phyloP scores from a whole-genome alignment of 2,113 vertebrate species.

The Cathartes aura region DNA sequence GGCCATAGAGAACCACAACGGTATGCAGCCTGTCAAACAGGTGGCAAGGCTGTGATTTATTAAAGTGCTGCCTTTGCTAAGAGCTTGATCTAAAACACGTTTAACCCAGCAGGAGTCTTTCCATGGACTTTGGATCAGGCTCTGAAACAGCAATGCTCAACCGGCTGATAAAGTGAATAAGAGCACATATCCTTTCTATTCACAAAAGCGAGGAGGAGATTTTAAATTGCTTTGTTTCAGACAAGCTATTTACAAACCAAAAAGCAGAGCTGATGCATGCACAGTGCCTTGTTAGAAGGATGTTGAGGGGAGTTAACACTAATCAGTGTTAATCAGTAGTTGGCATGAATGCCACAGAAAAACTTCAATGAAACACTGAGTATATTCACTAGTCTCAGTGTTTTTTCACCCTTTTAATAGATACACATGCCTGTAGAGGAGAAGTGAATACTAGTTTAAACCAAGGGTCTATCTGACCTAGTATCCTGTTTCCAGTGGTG shows the following conservation, averaged over 20 bases:
- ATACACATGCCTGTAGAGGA: neutral
- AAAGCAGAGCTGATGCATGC: neutral
- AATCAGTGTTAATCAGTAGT: neutral
- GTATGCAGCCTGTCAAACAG: neutral
- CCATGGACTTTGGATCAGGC: neutral
- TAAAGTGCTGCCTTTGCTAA: constrained; percentile 7
- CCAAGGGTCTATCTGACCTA: neutral
- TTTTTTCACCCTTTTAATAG: neutral
- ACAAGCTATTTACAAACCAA: neutral
- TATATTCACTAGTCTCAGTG: neutral
- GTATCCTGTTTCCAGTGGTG: neutral
- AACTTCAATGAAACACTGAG: neutral
- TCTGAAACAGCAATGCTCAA: neutral
- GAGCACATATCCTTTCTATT: neutral
- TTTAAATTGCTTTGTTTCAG: constrained; percentile 1
- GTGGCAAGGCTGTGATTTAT: neutral
- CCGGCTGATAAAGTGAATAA: neutral
- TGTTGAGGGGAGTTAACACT: neutral
- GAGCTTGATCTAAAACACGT: neutral
- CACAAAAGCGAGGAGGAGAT: neutral
- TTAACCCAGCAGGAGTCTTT: neutral
- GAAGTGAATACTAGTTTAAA: neutral
- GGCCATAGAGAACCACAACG: neutral
- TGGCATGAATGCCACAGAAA: neutral
- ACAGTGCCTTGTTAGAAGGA: neutral